A percentile compares a stretch with the other conserved stretches of the same genome.
These are phyloP conservation scores for Hippocampus comes DNA, from an alignment of 2,113 vertebrate genomes.

Conservation along the genomic window DNA sequence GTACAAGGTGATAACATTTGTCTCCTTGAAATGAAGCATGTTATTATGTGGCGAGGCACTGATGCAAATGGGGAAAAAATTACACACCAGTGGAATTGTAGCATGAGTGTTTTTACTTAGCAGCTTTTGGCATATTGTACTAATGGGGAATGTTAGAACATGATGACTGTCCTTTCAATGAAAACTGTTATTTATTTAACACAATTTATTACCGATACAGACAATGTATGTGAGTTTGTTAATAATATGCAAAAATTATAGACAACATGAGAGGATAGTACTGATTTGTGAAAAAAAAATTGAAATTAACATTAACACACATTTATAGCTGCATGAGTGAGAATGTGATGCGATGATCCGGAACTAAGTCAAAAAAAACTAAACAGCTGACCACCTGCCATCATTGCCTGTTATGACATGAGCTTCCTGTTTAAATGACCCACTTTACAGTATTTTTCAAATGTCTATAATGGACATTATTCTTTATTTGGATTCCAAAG, in stretches of 20 bases:
- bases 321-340: neutral
- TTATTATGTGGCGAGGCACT: slow-evolving; percentile 9
- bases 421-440: slow-evolving; percentile 3
- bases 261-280: too few species aligned
- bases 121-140: slow-evolving; percentile 4
- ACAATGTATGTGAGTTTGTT: neutral
- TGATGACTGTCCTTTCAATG: neutral
- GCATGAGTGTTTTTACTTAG: neutral
- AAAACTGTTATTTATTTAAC: neutral
- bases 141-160: neutral
- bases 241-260: too few species aligned
- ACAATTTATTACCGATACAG: neutral
- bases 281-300: too few species aligned
- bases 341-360: neutral
- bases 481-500: slow-evolving; percentile 9
- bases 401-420: slow-evolving; percentile 5
- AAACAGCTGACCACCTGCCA: neutral
- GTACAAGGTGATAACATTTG: slow-evolving; percentile 21
- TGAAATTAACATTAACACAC: too few species aligned
- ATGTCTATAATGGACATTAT: slow-evolving; percentile 8
- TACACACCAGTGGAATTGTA: neutral
- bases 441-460: neutral
- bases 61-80: neutral
- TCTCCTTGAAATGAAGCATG: slow-evolving; percentile 32
- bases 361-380: neutral